Conservation (phyloP, 2,113 vertebrate genomes). For the Heteronetta atricapilla region DNA sequence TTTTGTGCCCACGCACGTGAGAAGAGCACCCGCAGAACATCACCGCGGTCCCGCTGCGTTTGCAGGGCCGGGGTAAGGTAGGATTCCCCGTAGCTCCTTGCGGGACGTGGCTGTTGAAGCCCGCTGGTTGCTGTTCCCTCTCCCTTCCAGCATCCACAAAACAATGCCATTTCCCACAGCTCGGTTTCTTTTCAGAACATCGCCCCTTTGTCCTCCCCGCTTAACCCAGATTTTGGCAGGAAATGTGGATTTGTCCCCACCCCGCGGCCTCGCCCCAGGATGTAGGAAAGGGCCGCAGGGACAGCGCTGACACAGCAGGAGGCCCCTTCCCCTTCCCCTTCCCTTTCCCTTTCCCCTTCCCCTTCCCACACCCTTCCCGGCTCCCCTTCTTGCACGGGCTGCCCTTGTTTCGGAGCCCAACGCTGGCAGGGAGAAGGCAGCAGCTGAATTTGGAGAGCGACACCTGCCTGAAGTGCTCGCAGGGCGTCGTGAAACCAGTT, state of each 20-base stretch:
- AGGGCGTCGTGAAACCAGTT: not conserved
- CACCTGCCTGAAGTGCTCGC: not conserved
- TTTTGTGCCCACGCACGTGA: not conserved
- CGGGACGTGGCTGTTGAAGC: not conserved
- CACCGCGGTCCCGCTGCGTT: not conserved
- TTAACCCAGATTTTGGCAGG: constrained; percentile 38
- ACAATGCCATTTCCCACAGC: not conserved
- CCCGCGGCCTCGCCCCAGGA: not conserved
- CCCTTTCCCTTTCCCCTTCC: not conserved
- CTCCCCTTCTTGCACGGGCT: not conserved
- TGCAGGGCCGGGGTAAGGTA: not conserved
- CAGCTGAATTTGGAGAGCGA: not conserved
- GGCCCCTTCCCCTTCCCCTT: not conserved
- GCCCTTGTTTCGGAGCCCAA: not conserved
- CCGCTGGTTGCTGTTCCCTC: not conserved
- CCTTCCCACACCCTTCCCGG: not conserved
- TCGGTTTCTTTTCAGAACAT: not conserved
- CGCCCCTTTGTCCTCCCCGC: constrained; percentile 20
- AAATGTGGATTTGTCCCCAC: not conserved
- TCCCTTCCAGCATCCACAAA: not conserved
- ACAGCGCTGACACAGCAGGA: not conserved
- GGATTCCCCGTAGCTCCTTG: not conserved
- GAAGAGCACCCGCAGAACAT: not conserved
- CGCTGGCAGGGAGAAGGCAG: not conserved
- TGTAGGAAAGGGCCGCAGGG: not conserved